Evolutionary conservation across 2,113 vertebrate genomes (phyloP).

Genomic region (Myotis davidii): DNA sequence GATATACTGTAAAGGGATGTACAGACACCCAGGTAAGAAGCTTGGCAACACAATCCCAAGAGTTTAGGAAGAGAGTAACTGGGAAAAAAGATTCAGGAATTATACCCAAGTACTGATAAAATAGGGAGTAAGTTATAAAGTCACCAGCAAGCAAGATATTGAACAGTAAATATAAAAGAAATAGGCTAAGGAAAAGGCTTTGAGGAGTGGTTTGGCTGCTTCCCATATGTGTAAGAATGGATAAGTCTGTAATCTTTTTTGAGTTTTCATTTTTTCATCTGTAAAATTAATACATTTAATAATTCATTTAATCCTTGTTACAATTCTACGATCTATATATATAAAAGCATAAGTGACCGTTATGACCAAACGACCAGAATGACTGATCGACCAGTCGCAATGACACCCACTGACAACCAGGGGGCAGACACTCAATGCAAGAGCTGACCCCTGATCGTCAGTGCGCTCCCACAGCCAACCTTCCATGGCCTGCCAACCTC

Average conservation of each 20-base stretch:
- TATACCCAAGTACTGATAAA: not conserved
- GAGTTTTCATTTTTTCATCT: not conserved
- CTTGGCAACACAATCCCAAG: not conserved
- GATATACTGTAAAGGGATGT: not conserved
- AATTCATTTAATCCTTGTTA: not conserved
- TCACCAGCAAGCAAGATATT: not conserved
- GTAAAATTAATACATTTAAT: not conserved
- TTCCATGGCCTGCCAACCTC: no score
- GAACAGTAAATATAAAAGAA: not conserved
- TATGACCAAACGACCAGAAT: no score
- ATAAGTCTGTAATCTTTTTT: not conserved
- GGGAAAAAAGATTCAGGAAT: not conserved
- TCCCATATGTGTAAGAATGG: not conserved
- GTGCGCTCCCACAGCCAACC: no score
- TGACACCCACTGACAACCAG: no score
- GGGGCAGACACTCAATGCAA: no score
- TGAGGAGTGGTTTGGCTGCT: not conserved
- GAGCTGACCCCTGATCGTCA: no score
- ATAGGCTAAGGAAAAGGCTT: not conserved
- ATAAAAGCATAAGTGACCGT: no score
- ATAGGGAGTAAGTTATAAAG: not conserved
- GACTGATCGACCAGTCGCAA: no score
- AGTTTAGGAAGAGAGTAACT: not conserved
- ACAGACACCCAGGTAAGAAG: not conserved
- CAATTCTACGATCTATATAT: not conserved